Evolutionary conservation across 2,113 vertebrate genomes (phyloP).

Genomic region (Mustela lutreola): DNA sequence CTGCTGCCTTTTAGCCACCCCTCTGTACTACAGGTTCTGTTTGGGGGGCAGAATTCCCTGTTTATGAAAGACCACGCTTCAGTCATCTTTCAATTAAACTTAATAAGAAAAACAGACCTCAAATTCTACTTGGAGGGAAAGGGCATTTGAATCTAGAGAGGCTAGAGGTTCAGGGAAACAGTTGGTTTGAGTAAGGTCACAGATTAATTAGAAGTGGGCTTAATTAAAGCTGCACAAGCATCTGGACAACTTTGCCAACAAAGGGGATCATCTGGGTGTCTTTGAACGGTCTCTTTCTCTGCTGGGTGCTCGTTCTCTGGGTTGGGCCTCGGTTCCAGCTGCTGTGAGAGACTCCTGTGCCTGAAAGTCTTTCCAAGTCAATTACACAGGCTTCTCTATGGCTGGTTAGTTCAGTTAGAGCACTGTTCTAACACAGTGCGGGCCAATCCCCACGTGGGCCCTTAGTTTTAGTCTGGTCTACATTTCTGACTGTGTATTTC

Average conservation of each 20-base stretch:
- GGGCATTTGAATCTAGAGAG: conserved; percentile 57
- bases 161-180: conserved; percentile 39
- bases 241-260: conserved; percentile 66
- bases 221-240: conserved; percentile 75
- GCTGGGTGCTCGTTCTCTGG: conserved; percentile 22
- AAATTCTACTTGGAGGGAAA: conserved; percentile 34
- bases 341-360: conserved; percentile 11
- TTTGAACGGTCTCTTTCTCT: conserved; percentile 43
- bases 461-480: not conserved
- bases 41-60: conserved; percentile 3
- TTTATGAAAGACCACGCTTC: conserved; percentile 13
- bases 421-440: not conserved
- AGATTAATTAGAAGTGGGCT: conserved; percentile 73
- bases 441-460: not conserved
- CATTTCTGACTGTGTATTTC: not conserved
- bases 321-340: conserved; percentile 22
- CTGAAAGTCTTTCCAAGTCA: conserved; percentile 57
- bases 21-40: not conserved
- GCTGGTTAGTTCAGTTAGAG: conserved; percentile 21
- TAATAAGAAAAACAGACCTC: conserved; percentile 25
- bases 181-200: conserved; percentile 75
- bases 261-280: conserved; percentile 49
- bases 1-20: not conserved
- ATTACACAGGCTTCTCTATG: conserved; percentile 37
- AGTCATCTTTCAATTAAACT: conserved; percentile 65